Evolutionary conservation across 2,797 vertebrate genomes (phyloP).

Genomic region (Acrocephalus scirpaceus): DNA sequence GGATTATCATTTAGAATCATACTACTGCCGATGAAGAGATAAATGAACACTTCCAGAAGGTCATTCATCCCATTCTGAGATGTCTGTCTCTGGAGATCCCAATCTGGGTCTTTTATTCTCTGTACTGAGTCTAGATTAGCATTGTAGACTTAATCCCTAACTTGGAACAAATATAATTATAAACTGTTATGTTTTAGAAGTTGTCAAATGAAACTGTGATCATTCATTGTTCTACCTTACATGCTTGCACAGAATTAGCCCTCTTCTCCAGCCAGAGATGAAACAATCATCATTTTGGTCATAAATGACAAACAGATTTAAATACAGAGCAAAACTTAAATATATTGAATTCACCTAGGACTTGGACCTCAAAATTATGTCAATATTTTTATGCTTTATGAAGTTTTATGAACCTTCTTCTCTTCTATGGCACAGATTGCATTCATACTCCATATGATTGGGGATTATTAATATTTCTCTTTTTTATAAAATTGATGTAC

Average conservation of each 20-base stretch:
- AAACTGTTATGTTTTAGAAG: background rate
- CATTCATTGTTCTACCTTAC: background rate
- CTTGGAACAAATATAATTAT: background rate
- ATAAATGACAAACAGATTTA: background rate
- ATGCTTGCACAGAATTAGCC: background rate
- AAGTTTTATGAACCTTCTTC: background rate
- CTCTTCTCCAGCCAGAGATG: background rate
- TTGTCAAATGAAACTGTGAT: background rate
- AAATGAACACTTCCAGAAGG: conserved; percentile 9
- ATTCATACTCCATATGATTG: background rate
- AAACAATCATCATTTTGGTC: background rate
- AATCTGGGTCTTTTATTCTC: background rate
- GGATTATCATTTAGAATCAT: background rate
- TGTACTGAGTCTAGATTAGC: background rate
- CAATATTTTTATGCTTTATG: background rate
- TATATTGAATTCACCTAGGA: background rate
- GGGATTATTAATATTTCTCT: background rate
- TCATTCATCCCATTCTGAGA: background rate
- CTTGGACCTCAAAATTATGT: background rate
- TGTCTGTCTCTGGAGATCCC: background rate
- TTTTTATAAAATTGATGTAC: background rate
- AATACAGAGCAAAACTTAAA: background rate
- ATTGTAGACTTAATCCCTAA: background rate
- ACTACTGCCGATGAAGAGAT: background rate
- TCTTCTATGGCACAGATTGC: background rate